Evolutionary conservation across 2,113 vertebrate species (phyloP), one percentile per base, ranked within the genome.

Genomic region (Periophthalmodon schlosseri): DNA sequence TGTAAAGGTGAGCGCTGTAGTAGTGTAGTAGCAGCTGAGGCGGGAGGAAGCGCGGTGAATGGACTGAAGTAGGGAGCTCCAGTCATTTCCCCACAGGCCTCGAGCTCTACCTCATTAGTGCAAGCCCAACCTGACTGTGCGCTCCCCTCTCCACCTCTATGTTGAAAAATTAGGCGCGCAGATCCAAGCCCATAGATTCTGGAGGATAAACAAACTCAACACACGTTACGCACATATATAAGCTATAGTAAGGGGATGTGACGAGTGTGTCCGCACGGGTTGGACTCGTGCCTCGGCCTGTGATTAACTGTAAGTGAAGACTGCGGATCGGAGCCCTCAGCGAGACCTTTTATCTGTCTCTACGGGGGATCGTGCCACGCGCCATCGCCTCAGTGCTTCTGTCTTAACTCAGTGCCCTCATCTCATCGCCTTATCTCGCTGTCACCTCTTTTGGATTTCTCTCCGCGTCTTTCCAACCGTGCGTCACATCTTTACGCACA

Each of bases 41-140:
- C 39, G 39, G 39, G 39, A 44, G 39, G 39, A 44, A 44, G 11
- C 49, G 50, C 52, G 1, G 79, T 87, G 85, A 87, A 86, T 80
- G 73, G 74, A 52, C 52, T 74, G 78, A 77, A 7, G 72, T 86
- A 73, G 75, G 78, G 77, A 76, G 73, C 69, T 63, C 73, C 23
- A 44, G 77, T 79, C 77, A 82, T 86, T 86, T 84, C 83, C 83
- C 86, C 71, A 76, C 65, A 79, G 83, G 85, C 78, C 33, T 23
- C 3, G 16, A 73, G 84, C 73, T 80, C 65, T 60, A 54, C 77
- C 85, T 85, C 82, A 79, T 80, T 87, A 84, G 80, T 63, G 74
- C 44, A 72, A 70, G 73, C 76, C 83, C 87, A 76, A 84, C 79
- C 86, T 82, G 78, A 76, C 69, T 83, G 69, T 39, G 70, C 56